Conservation (phyloP, 2,113 vertebrate genomes). For the Nannospalax galili region DNA sequence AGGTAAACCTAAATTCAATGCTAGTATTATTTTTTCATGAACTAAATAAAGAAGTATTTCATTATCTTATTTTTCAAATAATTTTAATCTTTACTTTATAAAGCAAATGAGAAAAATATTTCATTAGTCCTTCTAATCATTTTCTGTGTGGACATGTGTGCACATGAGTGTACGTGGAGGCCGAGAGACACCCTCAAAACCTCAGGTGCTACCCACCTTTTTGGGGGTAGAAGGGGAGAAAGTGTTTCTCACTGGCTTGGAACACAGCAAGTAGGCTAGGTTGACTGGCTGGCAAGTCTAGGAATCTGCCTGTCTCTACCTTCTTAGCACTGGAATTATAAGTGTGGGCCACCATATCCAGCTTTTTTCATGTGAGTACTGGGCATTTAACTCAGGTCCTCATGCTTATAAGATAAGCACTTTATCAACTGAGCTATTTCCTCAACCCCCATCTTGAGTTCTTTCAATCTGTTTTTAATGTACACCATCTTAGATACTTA, state of each 20-base stretch:
- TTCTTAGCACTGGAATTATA: neutral
- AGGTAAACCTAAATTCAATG: conserved; percentile 87
- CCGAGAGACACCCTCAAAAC: neutral
- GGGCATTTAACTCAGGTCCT: neutral
- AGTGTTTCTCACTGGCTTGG: neutral
- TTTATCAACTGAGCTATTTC: too few species aligned
- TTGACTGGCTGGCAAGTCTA: neutral
- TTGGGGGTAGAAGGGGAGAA: neutral
- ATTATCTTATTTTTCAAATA: conserved; percentile 11
- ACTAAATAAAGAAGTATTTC: conserved; percentile 35
- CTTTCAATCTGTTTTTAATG: neutral
- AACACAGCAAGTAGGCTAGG: neutral
- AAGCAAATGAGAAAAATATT: conserved; percentile 24
- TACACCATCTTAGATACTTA: neutral
- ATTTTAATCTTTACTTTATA: neutral
- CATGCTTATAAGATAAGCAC: neutral
- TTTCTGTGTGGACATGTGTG: neutral
- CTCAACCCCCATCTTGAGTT: neutral
- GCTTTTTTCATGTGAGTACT: neutral
- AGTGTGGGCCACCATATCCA: neutral
- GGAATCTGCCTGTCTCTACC: neutral
- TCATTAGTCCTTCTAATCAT: conserved; percentile 9
- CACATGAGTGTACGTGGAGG: neutral
- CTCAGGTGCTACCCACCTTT: neutral
- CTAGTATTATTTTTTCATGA: conserved; percentile 6